phyloP scores from a whole-genome alignment of 2,888 invertebrate species.

The Eledona agricola region DNA sequence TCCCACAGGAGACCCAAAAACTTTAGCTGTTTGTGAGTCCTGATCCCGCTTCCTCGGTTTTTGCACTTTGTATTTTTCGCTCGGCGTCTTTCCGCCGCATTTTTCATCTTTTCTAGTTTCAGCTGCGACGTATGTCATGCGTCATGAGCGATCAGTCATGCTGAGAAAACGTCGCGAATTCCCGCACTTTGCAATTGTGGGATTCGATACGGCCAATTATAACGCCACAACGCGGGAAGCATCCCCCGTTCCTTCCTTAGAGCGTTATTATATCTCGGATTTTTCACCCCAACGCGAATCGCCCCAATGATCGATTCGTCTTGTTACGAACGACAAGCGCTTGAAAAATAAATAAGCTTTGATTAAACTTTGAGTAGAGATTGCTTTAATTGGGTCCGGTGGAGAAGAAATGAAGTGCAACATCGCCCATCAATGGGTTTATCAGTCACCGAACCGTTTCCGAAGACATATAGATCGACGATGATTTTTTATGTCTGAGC shows the following conservation, averaged over 20 bases:
- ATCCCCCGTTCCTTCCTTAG: too few relatives aligned
- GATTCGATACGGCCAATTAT: too few relatives aligned
- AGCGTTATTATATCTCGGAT: slow-evolving; percentile 37
- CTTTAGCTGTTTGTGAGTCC: slow-evolving; percentile 59
- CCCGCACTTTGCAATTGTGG: too few relatives aligned
- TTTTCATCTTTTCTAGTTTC: slow-evolving; percentile 64
- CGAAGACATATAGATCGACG: slow-evolving; percentile 57
- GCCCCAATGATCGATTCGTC: slow-evolving; percentile 28
- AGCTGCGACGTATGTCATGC: slow-evolving; percentile 62
- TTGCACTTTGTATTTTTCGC: slow-evolving; percentile 58
- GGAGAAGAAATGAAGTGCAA: slow-evolving; percentile 54
- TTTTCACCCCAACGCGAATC: slow-evolving; percentile 31
- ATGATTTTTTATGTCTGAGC: slow-evolving; percentile 59
- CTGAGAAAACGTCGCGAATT: too few relatives aligned
- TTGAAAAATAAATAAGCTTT: slow-evolving; percentile 14
- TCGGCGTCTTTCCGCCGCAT: slow-evolving; percentile 57
- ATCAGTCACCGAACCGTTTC: slow-evolving; percentile 59
- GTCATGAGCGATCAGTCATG: too few relatives aligned
- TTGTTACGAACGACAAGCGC: slow-evolving; percentile 24
- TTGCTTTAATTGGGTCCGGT: slow-evolving; percentile 2
- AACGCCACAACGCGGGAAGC: too few relatives aligned
- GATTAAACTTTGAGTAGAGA: slow-evolving; percentile 9
- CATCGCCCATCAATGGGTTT: slow-evolving; percentile 61
- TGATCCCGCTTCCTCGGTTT: slow-evolving; percentile 53
- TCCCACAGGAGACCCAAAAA: slow-evolving; percentile 63